Base-by-base conservation (phyloP, 1,140 invertebrate species). In the Pristionchus pacificus region DNA sequence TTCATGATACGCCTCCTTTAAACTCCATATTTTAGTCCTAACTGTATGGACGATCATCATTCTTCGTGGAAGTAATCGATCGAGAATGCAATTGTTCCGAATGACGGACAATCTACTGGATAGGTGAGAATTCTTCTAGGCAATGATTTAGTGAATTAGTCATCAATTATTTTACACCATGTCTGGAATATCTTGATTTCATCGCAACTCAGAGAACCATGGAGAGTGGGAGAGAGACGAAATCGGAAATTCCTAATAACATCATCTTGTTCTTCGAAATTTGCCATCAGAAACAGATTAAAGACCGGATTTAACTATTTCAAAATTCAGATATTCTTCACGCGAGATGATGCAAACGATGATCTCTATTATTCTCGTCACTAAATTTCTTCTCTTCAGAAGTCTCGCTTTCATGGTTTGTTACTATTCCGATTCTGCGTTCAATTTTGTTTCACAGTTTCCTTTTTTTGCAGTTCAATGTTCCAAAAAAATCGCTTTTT, bases 351-450 rank as follows among this genome's bases (percentile, higher is more conserved):
- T 78, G 72, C 65, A 81, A 27, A 79, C 78, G 24, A 70, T 74
- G 65, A 81, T 79, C 24, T 79, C 79, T 10, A 71, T 81, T 13
- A 68, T 78, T 69, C 57, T 79, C 14, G 79, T 80, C 19, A 58
- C 71, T 13, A 79, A 79, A 55, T 79, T 79, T 30, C 65, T 79
- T 1, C n/a, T 72, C 28, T 75, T 79, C 61, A 72, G 78, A 58
- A 78, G 75, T 65, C 32, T 81, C 6, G 67, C 73, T 6, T 79
- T 79, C 33, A 49, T 71, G 72, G 75, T 77, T 63, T 68, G 77
- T 55, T n/a, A 27, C 1, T 24, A 71, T 27, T 19, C 1, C 13
- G 19, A 24, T 27, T 25, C 24, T 15, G 24, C 10, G 14, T 0
- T 58, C 28, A 28, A 13, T 25, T 19, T n/a, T 19, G 25, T 29